Evolutionary conservation across 2,113 vertebrate species (phyloP), one percentile per base, ranked within the genome.

Genomic region (Zapornia atra): DNA sequence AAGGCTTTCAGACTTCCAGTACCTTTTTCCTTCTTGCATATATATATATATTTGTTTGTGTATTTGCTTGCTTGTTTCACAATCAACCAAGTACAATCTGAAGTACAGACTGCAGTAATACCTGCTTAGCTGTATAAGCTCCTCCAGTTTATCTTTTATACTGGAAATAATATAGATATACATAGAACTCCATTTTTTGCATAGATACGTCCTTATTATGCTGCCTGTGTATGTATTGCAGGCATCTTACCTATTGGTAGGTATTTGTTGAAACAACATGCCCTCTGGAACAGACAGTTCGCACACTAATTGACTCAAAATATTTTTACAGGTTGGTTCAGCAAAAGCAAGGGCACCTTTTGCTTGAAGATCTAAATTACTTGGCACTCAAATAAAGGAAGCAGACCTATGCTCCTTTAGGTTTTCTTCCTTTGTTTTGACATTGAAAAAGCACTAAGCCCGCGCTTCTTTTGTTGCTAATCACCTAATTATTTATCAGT

Each of bases 401-500:
- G 44, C 54, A 92, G 73, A 79, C 33, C 76, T 65, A 31, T 26
- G 29, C 42, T 91, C 68, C 81, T 90, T 91, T 78, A 92, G 54
- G 60, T 86, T 85, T 94, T 92, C 73, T 64, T 91, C 57, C 82
- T 93, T 80, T 85, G 84, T 90, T 91, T 94, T 95, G 92, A 96
- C 94, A 95, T 42, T 94, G 90, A 95, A 91, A 89, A 95, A 91
- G 78, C 63, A 71, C 36, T 44, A 44, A 92, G 84, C 88, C 88
- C 19, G 16, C 51, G n/a, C 76, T 77, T 48, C 85, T 89, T 84
- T 93, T 91, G 66, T 86, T 82, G 51, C 86, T 95, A 96, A 97
- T 97, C 86, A 94, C 73, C 90, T 92, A 91, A 90, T 94, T 96
- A 94, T 94, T 96, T 96, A 96, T 84, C 92, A 95, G 59, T 36